A percentile compares a stretch with the other conserved stretches of the same genome.
Evolutionary conservation across 2,797 vertebrate genomes (phyloP).

Genomic region (Pelobates cultripes): DNA sequence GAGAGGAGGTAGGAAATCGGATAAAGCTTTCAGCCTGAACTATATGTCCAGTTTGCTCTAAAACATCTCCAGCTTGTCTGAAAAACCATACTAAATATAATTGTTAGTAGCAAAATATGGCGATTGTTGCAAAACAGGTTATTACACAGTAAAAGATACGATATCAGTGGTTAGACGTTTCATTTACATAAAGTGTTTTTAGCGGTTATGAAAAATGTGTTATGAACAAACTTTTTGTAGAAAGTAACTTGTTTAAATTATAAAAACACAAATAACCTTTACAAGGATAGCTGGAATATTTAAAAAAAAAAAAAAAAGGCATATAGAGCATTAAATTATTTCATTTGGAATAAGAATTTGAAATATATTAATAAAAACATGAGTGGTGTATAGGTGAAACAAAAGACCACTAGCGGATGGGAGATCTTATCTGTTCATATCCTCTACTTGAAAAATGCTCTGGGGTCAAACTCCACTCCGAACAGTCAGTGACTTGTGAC

Average conservation of each 20-base stretch:
- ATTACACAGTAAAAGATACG: background rate
- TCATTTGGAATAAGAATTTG: background rate
- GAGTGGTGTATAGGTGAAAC: conserved; percentile 26
- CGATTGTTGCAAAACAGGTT: background rate
- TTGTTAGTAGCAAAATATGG: conserved; percentile 20
- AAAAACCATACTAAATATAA: conserved; percentile 19
- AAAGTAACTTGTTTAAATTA: background rate
- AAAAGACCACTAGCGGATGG: conserved; percentile 60
- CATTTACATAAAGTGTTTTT: background rate
- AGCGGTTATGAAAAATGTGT: conserved; percentile 2
- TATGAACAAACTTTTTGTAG: background rate
- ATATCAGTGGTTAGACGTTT: conserved; percentile 32
- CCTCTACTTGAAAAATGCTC: conserved; percentile 27
- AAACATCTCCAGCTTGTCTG: background rate
- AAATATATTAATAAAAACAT: conserved; percentile 43
- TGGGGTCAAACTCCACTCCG: background rate
- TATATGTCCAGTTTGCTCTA: background rate
- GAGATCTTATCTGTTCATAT: conserved; percentile 57
- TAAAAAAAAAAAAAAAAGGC: background rate
- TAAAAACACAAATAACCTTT: conserved; percentile 28
- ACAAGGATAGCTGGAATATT: background rate
- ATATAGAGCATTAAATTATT: conserved; percentile 33
- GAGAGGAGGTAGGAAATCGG: conserved; percentile 17
- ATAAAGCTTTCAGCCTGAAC: conserved; percentile 20
- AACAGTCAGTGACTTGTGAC: background rate